Base-by-base conservation (phyloP, 2,888 invertebrate species). In the Dolichomitus sp. region DNA sequence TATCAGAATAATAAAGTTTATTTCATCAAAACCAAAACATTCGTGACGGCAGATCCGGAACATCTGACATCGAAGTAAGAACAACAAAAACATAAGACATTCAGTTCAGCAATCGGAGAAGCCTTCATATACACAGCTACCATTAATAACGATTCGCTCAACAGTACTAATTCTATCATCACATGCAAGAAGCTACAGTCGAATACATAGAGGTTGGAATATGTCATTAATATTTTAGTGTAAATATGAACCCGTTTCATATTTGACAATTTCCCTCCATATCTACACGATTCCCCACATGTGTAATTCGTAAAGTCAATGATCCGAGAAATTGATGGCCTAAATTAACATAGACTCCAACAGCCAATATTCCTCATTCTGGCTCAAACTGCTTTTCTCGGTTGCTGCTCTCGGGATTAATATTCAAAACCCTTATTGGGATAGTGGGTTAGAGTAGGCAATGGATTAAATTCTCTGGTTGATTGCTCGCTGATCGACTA, bases 361-460 rank as follows among this genome's bases (percentile, higher is more conserved):
- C 54, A 68, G 65, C 50, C 75, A 61, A 30, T 50, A 14, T 59
- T 70, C 57, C 54, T 50, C 75, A 23, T 50, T 57, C 59, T 50
- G 52, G 48, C 48, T 37, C 68, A 19, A 14, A 19, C 66, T 14
- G 57, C 59, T 48, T n/a, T 48, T 37, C 42, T 42, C 63, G 76
- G 61, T 68, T 52, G 19, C 73, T 30, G 37, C 52, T 80, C 61
- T 45, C 68, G 48, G 66, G 37, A 83, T 83, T 77, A 83, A 83
- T 83, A 80, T 80, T 83, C 77, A 80, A 80, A 80, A 80, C 77
- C 80, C 69, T 83, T 83, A 80, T 80, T 83, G 77, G 77, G 42
- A 65, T 65, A 23, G 23, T 45, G 45, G 42, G 57, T 57, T 59
- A 48, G 42, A 48, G 66, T 65, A n/a, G 48, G 50, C 77, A 74